Evolutionary conservation across 2,113 vertebrate species (phyloP).

Genomic region (Brachyhypopomus gauderio): DNA sequence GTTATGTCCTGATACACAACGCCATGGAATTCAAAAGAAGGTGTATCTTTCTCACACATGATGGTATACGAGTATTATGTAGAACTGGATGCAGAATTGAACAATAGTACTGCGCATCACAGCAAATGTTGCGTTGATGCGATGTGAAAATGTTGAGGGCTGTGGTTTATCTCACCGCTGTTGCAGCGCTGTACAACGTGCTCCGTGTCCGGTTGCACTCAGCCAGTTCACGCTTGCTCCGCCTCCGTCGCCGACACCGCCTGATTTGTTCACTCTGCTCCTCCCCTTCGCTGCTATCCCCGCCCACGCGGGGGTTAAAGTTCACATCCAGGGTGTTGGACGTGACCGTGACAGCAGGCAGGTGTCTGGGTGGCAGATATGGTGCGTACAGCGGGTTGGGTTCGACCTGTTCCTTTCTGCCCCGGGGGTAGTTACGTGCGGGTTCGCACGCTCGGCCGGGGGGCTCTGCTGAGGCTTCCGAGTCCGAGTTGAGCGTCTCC

Average conservation of each 20-base stretch:
- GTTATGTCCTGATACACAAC: no score
- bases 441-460: constrained; percentile 72
- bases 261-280: constrained; percentile 74
- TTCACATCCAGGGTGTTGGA: constrained; percentile 85
- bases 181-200: constrained; percentile 10
- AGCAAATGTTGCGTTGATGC: no score
- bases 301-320: constrained; percentile 85
- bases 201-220: constrained; percentile 61
- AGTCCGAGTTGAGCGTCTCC: constrained; percentile 86
- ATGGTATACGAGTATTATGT: no score
- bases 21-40: no score
- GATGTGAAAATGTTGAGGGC: no score
- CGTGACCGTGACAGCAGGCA: constrained; percentile 16
- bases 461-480: constrained; percentile 81
- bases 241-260: constrained; percentile 79
- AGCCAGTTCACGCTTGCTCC: constrained; percentile 71
- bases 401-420: constrained; percentile 71
- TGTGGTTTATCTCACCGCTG: constrained; percentile 30
- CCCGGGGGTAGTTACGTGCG: constrained; percentile 64
- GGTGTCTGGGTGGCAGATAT: constrained; percentile 61
- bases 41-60: no score
- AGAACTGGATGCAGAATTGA: no score
- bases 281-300: constrained; percentile 89
- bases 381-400: constrained; percentile 43
- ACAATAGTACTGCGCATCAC: no score